Evolutionary conservation across 2,797 vertebrate genomes (phyloP), one percentile per base, ranked within the genome.

Genomic region (Acanthurus tractus): DNA sequence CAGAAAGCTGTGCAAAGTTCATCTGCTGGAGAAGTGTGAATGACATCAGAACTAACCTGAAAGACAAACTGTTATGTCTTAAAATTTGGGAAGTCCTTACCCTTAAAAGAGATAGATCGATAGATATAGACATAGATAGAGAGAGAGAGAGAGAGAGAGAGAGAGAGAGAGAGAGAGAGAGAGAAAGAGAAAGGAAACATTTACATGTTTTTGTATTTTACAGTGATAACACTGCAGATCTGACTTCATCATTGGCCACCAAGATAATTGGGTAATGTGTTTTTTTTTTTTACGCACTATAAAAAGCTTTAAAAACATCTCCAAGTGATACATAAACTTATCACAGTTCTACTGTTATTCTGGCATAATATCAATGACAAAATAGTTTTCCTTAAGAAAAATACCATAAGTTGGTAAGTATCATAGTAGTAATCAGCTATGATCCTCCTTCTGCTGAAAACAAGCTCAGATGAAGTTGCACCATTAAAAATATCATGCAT

Each of bases 241-340:
- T 48, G 25, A 46, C 65, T 69, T 20, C 45, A 40, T 34, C 12
- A 12, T 5, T 82, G 61, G 49, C 61, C 66, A 68, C 83, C 53
- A 25, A 86, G 36, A 86, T 75, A 62, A 88, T 94, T 14, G 70
- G 89, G 93, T 93, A 54, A 12, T 40, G 11, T 40, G 10, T 20
- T 40, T 49, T 6, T 17, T 57, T 36, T 46, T 68, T 48, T 44
- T 9, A 25, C 20, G 38, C 3, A 5, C 11, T 1, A n/a, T 18
- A 18, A 20, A 36, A 17, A 29, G 13, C 13, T 3, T 22, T 52
- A 52, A 6, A 20, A 10, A 22, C 12, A 52, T 5, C 11, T 52
- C 4, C 1, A 54, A 15, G 2, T 54, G 52, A 25, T 15, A 1
- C 52, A 15, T 29, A 29, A 55, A 10, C 23, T 22, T 46, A 14